Conservation (phyloP, 2,113 vertebrate genomes). For the Lagopus muta region DNA sequence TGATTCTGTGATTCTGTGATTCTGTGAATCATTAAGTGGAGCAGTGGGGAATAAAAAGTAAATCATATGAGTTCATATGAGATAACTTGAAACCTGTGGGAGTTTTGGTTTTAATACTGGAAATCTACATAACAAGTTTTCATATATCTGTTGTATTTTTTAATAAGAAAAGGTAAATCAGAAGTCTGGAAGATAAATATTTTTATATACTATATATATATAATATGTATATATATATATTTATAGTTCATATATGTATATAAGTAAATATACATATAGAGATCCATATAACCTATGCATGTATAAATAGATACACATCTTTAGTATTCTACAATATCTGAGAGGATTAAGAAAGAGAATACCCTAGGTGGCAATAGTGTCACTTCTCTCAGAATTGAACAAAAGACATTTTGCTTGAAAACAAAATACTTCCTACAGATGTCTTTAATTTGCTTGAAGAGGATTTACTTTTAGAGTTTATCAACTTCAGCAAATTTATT, state of each 20-base stretch:
- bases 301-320: neutral
- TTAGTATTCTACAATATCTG: neutral
- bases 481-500: neutral
- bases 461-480: neutral
- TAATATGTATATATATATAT: neutral
- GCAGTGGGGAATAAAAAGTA: neutral
- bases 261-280: neutral
- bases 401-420: neutral
- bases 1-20: too few relatives aligned
- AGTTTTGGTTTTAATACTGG: neutral
- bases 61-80: neutral
- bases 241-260: neutral
- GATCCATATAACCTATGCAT: neutral
- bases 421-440: neutral
- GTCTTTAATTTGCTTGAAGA: neutral
- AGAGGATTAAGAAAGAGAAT: neutral
- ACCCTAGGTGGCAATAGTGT: neutral
- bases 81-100: neutral
- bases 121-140: neutral
- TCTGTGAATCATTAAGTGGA: neutral
- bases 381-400: neutral
- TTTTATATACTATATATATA: neutral
- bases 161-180: neutral
- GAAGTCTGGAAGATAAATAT: neutral
- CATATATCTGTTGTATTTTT: neutral